phyloP scores from a whole-genome alignment of 1,140 invertebrate species.

The Drosophila chauvacae region DNA sequence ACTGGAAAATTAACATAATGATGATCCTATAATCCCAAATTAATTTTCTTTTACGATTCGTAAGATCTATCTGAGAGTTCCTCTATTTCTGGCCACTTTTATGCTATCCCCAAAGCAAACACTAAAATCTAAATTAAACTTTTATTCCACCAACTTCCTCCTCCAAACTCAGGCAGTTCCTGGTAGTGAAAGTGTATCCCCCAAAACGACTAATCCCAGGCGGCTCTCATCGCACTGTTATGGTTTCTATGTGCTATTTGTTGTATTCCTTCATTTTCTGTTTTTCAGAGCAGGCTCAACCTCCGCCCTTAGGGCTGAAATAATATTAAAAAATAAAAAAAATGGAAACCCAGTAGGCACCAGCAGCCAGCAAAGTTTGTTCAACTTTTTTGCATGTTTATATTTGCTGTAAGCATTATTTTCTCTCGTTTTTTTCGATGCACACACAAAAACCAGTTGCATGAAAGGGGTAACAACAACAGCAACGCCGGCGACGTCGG shows the following conservation, averaged over 20 bases:
- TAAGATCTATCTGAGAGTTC: neutral
- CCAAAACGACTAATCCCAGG: slow-evolving; percentile 41
- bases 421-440: slow-evolving; percentile 44
- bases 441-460: slow-evolving; percentile 70
- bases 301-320: slow-evolving; percentile 48
- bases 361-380: slow-evolving; percentile 60
- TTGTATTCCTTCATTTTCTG: slow-evolving; percentile 41
- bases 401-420: slow-evolving; percentile 72
- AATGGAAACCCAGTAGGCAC: slow-evolving; percentile 3
- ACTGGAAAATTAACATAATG: neutral
- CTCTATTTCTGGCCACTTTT: neutral
- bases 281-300: slow-evolving; percentile 36
- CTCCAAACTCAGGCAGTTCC: slow-evolving; percentile 2
- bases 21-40: slow-evolving; percentile 1
- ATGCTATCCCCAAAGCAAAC: slow-evolving; percentile 2
- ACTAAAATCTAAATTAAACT: slow-evolving; percentile 42
- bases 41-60: neutral
- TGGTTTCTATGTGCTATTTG: slow-evolving; percentile 43
- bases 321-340: slow-evolving; percentile 8
- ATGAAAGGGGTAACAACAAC: slow-evolving; percentile 50
- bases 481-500: slow-evolving; percentile 9
- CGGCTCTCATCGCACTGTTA: slow-evolving; percentile 21
- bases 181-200: slow-evolving; percentile 45
- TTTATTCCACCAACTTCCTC: slow-evolving; percentile 17
- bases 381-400: slow-evolving; percentile 67